Evolutionary conservation across 2,888 invertebrate species (phyloP).

Genomic region (Muschampia plurimacula): DNA sequence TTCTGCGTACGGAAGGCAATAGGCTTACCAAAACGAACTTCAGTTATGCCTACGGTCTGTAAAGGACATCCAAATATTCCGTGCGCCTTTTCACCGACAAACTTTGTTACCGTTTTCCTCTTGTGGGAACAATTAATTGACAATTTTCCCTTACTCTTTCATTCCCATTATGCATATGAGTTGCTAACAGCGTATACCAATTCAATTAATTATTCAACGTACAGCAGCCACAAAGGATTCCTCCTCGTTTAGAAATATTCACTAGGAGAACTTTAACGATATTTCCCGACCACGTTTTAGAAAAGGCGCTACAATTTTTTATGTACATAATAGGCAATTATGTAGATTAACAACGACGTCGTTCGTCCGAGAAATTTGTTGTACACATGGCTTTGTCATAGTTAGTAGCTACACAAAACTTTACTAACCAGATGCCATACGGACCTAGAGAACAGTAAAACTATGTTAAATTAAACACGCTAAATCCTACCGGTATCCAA

Average conservation of each 20-base stretch:
- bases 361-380: constrained; percentile 33
- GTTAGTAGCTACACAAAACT: constrained; percentile 38
- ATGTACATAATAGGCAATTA: constrained; percentile 29
- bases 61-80: constrained; percentile 36
- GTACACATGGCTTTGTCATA: constrained; percentile 28
- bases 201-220: constrained; percentile 50
- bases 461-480: constrained; percentile 50
- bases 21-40: constrained; percentile 36
- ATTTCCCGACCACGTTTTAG: constrained; percentile 22
- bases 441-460: constrained; percentile 42
- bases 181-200: constrained; percentile 42
- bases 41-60: constrained; percentile 34
- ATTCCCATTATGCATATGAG: constrained; percentile 47
- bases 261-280: constrained; percentile 21
- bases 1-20: constrained; percentile 33
- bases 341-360: constrained; percentile 33
- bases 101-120: constrained; percentile 41
- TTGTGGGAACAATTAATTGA: constrained; percentile 49
- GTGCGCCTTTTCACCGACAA: constrained; percentile 35
- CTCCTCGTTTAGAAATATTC: constrained; percentile 30
- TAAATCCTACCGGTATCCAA: constrained; percentile 32
- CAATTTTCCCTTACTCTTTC: constrained; percentile 48
- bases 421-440: constrained; percentile 43
- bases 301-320: constrained; percentile 15
- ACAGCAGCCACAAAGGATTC: constrained; percentile 33